Conservation (phyloP, 2,113 vertebrate species). For the Burhinus bistriatus region DNA sequence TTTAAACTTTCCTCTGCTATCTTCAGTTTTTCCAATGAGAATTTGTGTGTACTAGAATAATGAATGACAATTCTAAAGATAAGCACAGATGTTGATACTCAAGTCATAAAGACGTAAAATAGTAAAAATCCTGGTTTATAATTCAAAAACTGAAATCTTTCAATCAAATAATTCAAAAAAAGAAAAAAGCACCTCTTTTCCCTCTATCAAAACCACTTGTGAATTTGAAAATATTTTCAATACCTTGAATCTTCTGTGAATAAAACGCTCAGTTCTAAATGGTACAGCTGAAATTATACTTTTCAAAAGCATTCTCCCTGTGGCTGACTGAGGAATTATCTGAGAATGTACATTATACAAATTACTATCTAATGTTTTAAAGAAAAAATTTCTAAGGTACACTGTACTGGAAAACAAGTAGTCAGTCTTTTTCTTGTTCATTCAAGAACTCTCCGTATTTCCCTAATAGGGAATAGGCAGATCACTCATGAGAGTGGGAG, state of each 20-base stretch:
- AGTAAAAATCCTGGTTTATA: neutral
- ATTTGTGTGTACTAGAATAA: neutral
- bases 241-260: neutral
- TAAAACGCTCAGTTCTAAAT: neutral
- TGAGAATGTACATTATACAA: neutral
- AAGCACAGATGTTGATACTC: slow-evolving; percentile 3
- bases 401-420: neutral
- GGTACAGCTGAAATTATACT: neutral
- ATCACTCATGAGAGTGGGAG: neutral
- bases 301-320: neutral
- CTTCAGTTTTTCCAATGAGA: neutral
- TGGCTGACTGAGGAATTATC: neutral
- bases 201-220: neutral
- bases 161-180: neutral
- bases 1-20: neutral
- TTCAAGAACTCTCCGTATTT: neutral
- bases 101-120: neutral
- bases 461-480: neutral
- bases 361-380: neutral
- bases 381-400: neutral
- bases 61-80: neutral
- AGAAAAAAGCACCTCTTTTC: neutral
- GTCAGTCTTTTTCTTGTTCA: neutral
- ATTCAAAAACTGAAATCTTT: neutral
- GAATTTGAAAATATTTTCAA: neutral